These are phyloP conservation scores for Acanthosoma haemorrhoidale DNA, from an alignment of 2,888 invertebrate species.

Conservation along the genomic window DNA sequence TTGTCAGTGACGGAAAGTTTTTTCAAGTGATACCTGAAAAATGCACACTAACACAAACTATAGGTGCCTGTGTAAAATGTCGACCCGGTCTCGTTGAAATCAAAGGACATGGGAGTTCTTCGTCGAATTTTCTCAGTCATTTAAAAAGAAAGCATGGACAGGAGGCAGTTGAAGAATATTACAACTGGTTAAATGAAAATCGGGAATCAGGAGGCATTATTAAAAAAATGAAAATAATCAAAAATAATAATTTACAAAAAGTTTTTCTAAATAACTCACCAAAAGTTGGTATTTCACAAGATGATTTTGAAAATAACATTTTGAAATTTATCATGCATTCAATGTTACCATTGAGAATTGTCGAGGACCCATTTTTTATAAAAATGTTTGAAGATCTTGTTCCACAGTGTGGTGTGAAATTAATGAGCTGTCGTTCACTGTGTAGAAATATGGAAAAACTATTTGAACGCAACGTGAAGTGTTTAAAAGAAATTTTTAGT, in stretches of 20 bases:
- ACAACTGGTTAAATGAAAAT: too few species aligned
- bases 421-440: neutral
- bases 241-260: too few species aligned
- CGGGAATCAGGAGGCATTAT: too few species aligned
- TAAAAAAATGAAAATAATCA: too few species aligned
- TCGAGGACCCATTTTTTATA: neutral
- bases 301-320: neutral
- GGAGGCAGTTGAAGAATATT: neutral
- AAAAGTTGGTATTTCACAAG: too few species aligned
- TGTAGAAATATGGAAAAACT: neutral
- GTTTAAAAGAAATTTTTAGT: neutral
- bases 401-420: neutral
- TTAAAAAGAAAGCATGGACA: neutral
- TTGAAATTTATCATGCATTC: neutral
- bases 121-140: neutral
- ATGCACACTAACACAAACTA: neutral
- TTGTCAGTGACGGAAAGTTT: too few species aligned
- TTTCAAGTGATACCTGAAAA: neutral
- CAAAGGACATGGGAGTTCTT: neutral
- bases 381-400: neutral
- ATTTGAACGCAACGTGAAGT: neutral
- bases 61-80: neutral
- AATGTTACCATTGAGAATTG: neutral
- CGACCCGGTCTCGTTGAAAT: neutral
- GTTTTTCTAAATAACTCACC: too few species aligned